These are phyloP conservation scores for Eupeodes latifasciatus DNA, from an alignment of 2,888 invertebrate species.

Conservation along the genomic window DNA sequence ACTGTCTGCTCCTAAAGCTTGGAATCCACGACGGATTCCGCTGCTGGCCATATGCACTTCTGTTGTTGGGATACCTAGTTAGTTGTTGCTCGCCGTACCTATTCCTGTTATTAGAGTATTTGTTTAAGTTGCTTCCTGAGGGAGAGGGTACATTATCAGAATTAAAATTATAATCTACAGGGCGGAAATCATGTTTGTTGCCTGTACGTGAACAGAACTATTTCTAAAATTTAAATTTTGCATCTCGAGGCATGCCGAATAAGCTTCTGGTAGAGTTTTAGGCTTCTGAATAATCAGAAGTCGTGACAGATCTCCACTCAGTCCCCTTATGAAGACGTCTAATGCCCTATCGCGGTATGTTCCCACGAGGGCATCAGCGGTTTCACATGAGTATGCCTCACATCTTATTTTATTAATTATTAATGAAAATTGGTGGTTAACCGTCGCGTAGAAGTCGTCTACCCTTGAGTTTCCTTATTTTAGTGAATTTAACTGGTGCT, in stretches of 20 bases:
- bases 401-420: no score
- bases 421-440: constrained; percentile 18
- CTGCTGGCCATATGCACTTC: no score
- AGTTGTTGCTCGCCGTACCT: no score
- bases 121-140: no score
- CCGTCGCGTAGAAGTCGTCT: constrained; percentile 69
- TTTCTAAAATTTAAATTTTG: constrained; percentile 45
- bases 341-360: constrained; percentile 73
- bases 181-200: no score
- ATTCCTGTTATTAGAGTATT: no score
- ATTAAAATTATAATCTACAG: no score
- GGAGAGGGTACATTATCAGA: no score
- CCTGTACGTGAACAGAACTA: constrained; percentile 15
- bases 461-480: background rate
- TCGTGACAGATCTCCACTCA: constrained; percentile 34
- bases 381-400: no score
- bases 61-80: no score
- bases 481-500: constrained; percentile 72
- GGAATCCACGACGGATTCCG: background rate
- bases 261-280: constrained; percentile 52
- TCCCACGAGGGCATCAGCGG: constrained; percentile 50
- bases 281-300: constrained; percentile 50
- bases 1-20: background rate
- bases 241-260: constrained; percentile 64
- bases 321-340: constrained; percentile 70